Conservation (phyloP, 2,113 vertebrate genomes). For the Nerophis ophidion region DNA sequence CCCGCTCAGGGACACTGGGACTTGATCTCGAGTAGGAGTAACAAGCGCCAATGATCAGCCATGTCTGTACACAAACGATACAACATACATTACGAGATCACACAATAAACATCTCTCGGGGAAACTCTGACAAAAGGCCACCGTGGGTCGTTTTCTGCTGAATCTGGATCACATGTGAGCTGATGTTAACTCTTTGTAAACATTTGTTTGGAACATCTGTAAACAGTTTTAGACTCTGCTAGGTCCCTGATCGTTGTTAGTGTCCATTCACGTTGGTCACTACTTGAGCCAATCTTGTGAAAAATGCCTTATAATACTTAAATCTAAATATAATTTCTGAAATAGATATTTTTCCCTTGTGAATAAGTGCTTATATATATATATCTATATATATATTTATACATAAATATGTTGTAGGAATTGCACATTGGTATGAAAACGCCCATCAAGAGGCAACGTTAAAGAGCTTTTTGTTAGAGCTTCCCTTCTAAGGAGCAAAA, state of each 20-base stretch:
- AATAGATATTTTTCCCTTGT: constrained; percentile 5
- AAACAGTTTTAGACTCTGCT: constrained; percentile 21
- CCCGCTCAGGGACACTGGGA: constrained; percentile 18
- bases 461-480: constrained; percentile 56
- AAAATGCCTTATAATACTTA: constrained; percentile 12
- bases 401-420: constrained; percentile 24
- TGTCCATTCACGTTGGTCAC: not conserved
- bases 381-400: not conserved
- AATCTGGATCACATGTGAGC: constrained; percentile 1
- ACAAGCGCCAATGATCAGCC: constrained; percentile 36
- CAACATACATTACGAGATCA: constrained; percentile 51
- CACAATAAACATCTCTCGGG: constrained; percentile 42
- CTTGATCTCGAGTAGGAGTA: constrained; percentile 25
- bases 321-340: constrained; percentile 22
- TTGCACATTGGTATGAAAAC: constrained; percentile 12
- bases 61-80: constrained; percentile 51
- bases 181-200: constrained; percentile 18
- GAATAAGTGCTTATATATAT: constrained; percentile 3
- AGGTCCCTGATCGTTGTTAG: constrained; percentile 11
- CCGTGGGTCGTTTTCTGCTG: constrained; percentile 3
- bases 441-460: not conserved
- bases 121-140: constrained; percentile 66
- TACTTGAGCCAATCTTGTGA: constrained; percentile 11
- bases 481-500: constrained; percentile 71
- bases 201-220: constrained; percentile 11